Percentiles rank a stretch among this genome's conserved stretches.
Evolutionary conservation across 2,113 vertebrate species (phyloP).

Genomic region (human (Homo sapiens)): GRCh38 chr1:8036001-8036500

Average conservation of each 20-base stretch:
- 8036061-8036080: too few species aligned
- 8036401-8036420: background rate
- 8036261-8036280: background rate
- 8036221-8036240: background rate
- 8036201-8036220: background rate
- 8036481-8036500: too few species aligned
- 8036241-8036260: background rate
- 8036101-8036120: too few species aligned
- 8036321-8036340: background rate
- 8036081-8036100: too few species aligned
- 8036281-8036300: background rate
- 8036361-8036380: background rate
- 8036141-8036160: too few species aligned
- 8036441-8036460: background rate
- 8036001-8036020: too few species aligned
- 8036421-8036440: background rate
- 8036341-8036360: background rate
- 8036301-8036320: background rate
- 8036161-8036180: background rate
- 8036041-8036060: too few species aligned
- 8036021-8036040: too few species aligned
- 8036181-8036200: background rate
- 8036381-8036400: background rate
- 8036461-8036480: background rate
- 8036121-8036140: too few species aligned